Percentiles rank a stretch among this genome's conserved stretches.
These are phyloP conservation scores for Ernsta delagoae DNA, from an alignment of 2,888 invertebrate genomes.

Conservation along the genomic window DNA sequence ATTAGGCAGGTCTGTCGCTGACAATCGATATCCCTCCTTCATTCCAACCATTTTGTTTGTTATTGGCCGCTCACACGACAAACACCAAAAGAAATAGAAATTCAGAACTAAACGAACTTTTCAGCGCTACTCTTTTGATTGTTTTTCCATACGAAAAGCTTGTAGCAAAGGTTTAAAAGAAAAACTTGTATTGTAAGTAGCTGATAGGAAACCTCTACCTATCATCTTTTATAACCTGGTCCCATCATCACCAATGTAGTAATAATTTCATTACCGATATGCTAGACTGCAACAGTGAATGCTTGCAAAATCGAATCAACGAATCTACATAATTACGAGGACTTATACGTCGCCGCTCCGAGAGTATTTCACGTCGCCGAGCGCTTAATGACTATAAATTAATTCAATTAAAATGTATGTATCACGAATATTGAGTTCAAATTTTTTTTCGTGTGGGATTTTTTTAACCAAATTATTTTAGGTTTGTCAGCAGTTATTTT, in stretches of 20 bases:
- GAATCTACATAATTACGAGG: too few species aligned
- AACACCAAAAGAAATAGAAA: not conserved
- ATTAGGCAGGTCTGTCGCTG: conserved; percentile 24
- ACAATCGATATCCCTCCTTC: conserved; percentile 34
- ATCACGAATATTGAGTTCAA: not conserved
- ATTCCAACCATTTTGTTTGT: conserved; percentile 29
- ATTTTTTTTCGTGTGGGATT: not conserved
- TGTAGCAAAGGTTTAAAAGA: too few species aligned
- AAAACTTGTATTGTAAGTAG: too few species aligned
- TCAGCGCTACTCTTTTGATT: not conserved
- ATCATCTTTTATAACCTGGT: too few species aligned
- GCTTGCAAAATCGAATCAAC: too few species aligned
- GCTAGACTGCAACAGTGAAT: too few species aligned
- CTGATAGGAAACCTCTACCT: too few species aligned
- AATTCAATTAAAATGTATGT: not conserved
- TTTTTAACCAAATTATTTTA: not conserved
- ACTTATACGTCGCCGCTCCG: not conserved
- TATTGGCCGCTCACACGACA: conserved; percentile 34
- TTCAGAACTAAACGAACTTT: not conserved
- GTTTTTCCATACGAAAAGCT: too few species aligned
- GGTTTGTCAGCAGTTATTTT: not conserved
- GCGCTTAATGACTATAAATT: not conserved
- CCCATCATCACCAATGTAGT: too few species aligned
- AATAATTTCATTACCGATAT: too few species aligned
- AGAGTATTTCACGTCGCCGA: not conserved